Base-by-base conservation (phyloP, 2,888 invertebrate genomes). In the Dolichopus griseipennis region DNA sequence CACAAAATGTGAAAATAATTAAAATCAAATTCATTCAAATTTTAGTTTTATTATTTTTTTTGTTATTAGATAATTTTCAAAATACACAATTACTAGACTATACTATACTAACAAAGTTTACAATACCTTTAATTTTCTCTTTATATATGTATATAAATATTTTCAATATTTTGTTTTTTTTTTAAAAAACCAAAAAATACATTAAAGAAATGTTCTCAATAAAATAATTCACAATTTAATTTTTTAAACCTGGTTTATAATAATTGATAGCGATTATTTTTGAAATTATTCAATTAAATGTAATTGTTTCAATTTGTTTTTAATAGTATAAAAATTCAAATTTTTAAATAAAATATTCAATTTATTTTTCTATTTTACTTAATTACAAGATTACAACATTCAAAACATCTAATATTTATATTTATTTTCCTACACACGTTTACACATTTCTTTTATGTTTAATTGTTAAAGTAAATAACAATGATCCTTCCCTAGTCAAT, bases 41-140 rank as follows among this genome's bases (percentile, higher is more conserved):
- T 52, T 52, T 18, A 5, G 1, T 15, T 52, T 52, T 52, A 52
- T 52, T 52, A 18, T 52, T 12, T n/a, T 43, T 34, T 52, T 52
- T n/a, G 52, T 52, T 52, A 18, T 52, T 52, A 52, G 27, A 27
- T 27, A 27, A 27, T 12, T 52, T 52, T 52, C 18, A 52, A 52
- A n/a, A 18, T 52, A 52, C n/a, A 52, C 52, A 52, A 52, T 52
- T 52, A 52, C 52, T 52, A 18, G 52, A 52, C 52, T 52, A 52
- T 18, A 52, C 52, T 52, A 52, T 18, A 52, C 52, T 18, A 52
- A 52, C 52, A 18, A 52, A 52, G 52, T 52, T 52, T 52, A 52
- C 52, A 52, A 52, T 52, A 52, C 52, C 52, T 52, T 15, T 18
- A 3, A 12, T 15, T 52, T n/a, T 12, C 6, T 18, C 18, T 52